Evolutionary conservation across 2,888 invertebrate genomes (phyloP).

Genomic region (Pseudococcus jackbeardsleyi): DNA sequence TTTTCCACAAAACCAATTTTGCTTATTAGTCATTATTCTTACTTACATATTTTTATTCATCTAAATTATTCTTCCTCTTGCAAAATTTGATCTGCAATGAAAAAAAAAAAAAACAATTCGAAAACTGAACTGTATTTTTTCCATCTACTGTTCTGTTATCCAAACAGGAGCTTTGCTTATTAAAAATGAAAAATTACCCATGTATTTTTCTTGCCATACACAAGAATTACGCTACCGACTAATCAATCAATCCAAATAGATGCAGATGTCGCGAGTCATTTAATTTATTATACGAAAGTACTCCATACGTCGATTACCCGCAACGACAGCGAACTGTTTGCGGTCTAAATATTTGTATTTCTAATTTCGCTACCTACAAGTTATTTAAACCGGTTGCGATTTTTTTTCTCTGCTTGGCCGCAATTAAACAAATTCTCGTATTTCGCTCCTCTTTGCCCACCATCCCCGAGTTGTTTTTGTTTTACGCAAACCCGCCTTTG

Average conservation of each 20-base stretch:
- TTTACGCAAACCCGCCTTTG: not conserved
- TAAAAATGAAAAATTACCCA: too few species aligned
- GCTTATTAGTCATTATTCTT: too few species aligned
- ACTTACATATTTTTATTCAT: too few species aligned
- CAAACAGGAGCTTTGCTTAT: too few species aligned
- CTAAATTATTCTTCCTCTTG: too few species aligned
- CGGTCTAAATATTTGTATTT: conserved; percentile 6
- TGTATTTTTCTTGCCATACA: too few species aligned
- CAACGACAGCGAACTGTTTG: conserved; percentile 8
- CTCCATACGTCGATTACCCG: not conserved
- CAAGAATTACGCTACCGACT: not conserved
- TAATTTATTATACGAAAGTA: not conserved
- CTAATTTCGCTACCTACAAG: conserved; percentile 42
- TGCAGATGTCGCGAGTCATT: conserved; percentile 22
- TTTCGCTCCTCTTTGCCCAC: not conserved
- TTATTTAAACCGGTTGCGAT: conserved; percentile 47
- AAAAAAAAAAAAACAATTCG: too few species aligned
- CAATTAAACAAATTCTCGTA: conserved; percentile 45
- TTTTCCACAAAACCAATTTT: too few species aligned
- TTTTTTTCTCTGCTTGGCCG: not conserved
- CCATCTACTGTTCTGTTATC: too few species aligned
- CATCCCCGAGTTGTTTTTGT: not conserved
- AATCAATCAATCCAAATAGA: not conserved
- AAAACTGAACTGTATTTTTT: too few species aligned
- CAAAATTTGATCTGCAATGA: too few species aligned